Evolutionary conservation across 2,888 invertebrate genomes (phyloP).

Genomic region (Heliconius hortense): DNA sequence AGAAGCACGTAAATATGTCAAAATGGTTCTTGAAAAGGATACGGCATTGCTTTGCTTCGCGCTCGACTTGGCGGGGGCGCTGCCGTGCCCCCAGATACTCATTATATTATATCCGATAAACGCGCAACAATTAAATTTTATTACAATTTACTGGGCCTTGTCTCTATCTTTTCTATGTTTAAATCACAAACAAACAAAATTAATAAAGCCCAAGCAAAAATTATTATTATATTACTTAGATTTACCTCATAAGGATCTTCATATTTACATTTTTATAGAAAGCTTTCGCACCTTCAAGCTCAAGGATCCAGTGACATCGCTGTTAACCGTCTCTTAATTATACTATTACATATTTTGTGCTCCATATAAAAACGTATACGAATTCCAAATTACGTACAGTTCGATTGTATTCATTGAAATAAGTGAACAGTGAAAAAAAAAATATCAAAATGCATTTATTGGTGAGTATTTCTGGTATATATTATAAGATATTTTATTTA

Average conservation of each 20-base stretch:
- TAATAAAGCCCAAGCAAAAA: neutral
- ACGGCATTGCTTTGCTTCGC: too few relatives aligned
- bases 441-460: constrained; percentile 25
- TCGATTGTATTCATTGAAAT: constrained; percentile 43
- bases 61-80: too few relatives aligned
- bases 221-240: neutral
- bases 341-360: constrained; percentile 49
- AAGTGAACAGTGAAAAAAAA: neutral
- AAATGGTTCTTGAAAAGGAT: too few relatives aligned
- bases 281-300: constrained; percentile 40
- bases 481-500: neutral
- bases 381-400: constrained; percentile 54
- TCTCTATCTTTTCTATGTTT: neutral
- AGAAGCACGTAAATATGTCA: too few relatives aligned
- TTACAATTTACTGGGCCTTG: too few relatives aligned
- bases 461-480: constrained; percentile 18
- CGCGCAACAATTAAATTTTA: too few relatives aligned
- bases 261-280: constrained; percentile 31
- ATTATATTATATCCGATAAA: too few relatives aligned
- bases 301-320: constrained; percentile 56
- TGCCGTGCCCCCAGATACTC: too few relatives aligned
- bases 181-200: neutral
- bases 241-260: neutral
- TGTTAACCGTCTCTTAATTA: constrained; percentile 50
- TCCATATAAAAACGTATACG: constrained; percentile 60